phyloP scores from a whole-genome alignment of 1,140 invertebrate species.

The Saccostrea glomerata region DNA sequence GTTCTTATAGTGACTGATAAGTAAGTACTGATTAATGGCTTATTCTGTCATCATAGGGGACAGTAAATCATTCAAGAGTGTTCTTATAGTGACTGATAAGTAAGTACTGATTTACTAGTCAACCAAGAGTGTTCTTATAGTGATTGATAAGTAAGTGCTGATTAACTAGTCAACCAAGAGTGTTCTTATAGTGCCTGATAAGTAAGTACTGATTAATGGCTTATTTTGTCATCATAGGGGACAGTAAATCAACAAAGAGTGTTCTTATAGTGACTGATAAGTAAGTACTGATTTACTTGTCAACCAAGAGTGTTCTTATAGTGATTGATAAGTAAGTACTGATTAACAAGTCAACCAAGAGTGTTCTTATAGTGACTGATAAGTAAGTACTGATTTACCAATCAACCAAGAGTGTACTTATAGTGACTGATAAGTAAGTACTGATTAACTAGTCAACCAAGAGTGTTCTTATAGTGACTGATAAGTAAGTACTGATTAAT shows the following conservation, averaged over 20 bases:
- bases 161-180: slow-evolving; percentile 78
- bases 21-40: background rate
- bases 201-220: slow-evolving; percentile 72
- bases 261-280: background rate
- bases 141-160: background rate
- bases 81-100: background rate
- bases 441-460: no score
- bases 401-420: no score
- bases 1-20: background rate
- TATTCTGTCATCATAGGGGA: slow-evolving; percentile 85
- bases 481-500: background rate
- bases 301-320: no score
- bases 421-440: no score
- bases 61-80: background rate
- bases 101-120: slow-evolving; percentile 79
- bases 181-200: background rate
- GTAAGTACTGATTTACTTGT: no score
- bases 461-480: background rate
- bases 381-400: no score
- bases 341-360: no score
- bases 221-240: slow-evolving; percentile 85
- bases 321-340: no score
- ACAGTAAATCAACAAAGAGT: slow-evolving; percentile 81
- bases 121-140: background rate
- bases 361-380: no score